Conservation (phyloP, 2,797 vertebrate species). For the Danio aesculapii region DNA sequence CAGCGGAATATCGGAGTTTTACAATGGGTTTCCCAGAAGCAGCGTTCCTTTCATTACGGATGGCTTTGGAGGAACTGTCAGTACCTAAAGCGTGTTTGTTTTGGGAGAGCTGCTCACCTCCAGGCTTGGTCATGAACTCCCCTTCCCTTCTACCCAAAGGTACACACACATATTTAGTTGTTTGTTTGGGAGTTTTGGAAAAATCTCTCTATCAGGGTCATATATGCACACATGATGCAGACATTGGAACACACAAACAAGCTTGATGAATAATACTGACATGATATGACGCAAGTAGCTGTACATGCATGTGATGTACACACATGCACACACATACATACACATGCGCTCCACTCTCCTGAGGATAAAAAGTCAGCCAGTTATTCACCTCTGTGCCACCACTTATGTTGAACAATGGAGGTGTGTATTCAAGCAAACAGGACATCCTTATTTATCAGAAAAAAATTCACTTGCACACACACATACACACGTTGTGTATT, state of each 20-base stretch:
- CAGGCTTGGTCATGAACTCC: slow-evolving; percentile 77
- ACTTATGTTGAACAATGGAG: slow-evolving; percentile 74
- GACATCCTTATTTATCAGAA: slow-evolving; percentile 83
- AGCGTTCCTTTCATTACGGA: slow-evolving; percentile 54
- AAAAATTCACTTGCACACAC: slow-evolving; percentile 35
- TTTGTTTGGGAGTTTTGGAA: slow-evolving; percentile 66
- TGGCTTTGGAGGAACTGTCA: slow-evolving; percentile 43
- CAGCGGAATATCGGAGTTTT: slow-evolving; percentile 37
- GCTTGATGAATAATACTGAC: slow-evolving; percentile 30
- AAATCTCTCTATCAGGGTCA: slow-evolving; percentile 31
- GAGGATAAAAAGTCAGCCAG: slow-evolving; percentile 41
- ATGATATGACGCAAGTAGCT: slow-evolving; percentile 24
- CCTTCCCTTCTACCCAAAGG: slow-evolving; percentile 61
- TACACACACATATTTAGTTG: slow-evolving; percentile 39
- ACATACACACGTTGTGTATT: slow-evolving; percentile 10
- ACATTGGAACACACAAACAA: slow-evolving; percentile 16
- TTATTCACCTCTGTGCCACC: slow-evolving; percentile 67
- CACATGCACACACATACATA: neutral
- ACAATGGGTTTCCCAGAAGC: slow-evolving; percentile 56
- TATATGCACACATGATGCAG: neutral
- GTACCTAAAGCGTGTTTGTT: slow-evolving; percentile 61
- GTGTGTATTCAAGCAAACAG: slow-evolving; percentile 75
- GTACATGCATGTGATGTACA: neutral
- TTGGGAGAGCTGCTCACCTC: slow-evolving; percentile 71
- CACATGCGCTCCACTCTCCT: slow-evolving; percentile 14